A percentile compares a stretch with the other conserved stretches of the same genome.
Conservation (phyloP, 2,797 vertebrate genomes). For the Pseudochirops corinnae region DNA sequence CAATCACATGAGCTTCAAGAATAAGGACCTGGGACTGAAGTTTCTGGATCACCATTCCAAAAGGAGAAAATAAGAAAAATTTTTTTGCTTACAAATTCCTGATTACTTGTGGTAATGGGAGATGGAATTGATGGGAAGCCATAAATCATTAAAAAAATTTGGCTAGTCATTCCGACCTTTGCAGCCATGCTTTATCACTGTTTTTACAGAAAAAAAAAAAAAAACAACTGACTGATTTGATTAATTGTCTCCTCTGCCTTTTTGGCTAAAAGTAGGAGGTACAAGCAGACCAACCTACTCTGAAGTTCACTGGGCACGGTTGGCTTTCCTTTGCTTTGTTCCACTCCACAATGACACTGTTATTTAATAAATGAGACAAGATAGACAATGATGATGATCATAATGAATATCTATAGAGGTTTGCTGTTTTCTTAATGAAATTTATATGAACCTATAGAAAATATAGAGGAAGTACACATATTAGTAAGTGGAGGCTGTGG, state of each 20-base stretch:
- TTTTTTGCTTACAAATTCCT: conserved; percentile 3
- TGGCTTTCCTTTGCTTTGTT: not conserved
- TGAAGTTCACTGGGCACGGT: not conserved
- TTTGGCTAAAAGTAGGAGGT: not conserved
- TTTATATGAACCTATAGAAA: not conserved
- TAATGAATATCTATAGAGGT: conserved; percentile 20
- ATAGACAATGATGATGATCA: not conserved
- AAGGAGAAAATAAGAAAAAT: not conserved
- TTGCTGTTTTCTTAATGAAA: not conserved
- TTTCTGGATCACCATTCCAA: conserved; percentile 8
- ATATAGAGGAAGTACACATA: not conserved
- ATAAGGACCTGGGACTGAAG: not conserved
- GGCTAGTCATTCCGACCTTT: not conserved
- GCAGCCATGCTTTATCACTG: not conserved
- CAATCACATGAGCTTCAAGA: not conserved
- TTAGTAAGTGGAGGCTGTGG: not conserved
- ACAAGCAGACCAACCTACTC: not conserved
- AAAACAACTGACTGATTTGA: not conserved
- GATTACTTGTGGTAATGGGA: conserved; percentile 3
- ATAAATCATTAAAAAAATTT: conserved; percentile 1
- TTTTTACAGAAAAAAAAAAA: not conserved
- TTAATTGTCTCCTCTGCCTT: conserved; percentile 29
- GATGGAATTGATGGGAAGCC: conserved; percentile 26
- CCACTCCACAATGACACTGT: not conserved
- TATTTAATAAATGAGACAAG: not conserved